Conservation (phyloP, 2,113 vertebrate genomes). For the Calcarius ornatus region DNA sequence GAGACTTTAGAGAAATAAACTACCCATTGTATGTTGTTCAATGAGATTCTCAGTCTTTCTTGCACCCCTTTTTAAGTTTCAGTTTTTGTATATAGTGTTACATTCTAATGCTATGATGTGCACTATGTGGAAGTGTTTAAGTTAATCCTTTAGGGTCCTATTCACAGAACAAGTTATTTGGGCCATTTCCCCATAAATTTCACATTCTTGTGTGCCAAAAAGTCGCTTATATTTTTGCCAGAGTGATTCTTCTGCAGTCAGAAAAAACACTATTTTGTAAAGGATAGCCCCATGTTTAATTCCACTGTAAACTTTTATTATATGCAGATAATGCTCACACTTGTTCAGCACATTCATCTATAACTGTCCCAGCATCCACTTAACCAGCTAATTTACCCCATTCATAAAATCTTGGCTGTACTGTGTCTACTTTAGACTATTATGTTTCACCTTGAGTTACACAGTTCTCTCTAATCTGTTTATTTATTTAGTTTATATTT, state of each 20-base stretch:
- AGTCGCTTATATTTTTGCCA: background rate
- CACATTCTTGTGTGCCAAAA: conserved; percentile 36
- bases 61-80: background rate
- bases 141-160: conserved; percentile 64
- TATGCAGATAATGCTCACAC: background rate
- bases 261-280: background rate
- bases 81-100: conserved; percentile 52
- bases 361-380: background rate
- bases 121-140: conserved; percentile 64
- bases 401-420: background rate
- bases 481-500: background rate
- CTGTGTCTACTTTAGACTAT: background rate
- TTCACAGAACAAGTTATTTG: conserved; percentile 61
- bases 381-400: background rate
- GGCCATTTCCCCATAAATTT: conserved; percentile 64
- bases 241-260: background rate
- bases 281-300: background rate
- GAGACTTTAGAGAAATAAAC: conserved; percentile 25
- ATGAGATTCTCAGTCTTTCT: conserved; percentile 49
- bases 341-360: background rate
- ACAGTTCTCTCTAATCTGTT: background rate
- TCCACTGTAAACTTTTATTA: background rate
- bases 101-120: conserved; percentile 66
- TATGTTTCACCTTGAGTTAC: background rate
- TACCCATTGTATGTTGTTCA: conserved; percentile 25